Conservation (phyloP, 2,888 invertebrate genomes). For the Ornithoptera priamus region DNA sequence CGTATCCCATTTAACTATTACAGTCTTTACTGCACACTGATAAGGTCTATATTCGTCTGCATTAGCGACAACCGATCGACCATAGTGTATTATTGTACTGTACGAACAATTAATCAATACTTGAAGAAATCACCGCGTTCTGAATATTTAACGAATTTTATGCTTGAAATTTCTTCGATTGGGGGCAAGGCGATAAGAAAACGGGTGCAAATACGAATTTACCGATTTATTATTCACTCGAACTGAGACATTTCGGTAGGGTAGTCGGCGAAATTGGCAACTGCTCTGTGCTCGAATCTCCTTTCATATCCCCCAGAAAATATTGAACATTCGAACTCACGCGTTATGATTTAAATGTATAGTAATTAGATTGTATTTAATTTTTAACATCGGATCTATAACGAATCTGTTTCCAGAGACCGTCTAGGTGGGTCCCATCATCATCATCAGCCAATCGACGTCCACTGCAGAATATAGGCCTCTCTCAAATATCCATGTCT, state of each 20-base stretch:
- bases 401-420: no score
- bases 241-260: neutral
- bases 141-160: conserved; percentile 25
- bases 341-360: no score
- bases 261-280: conserved; percentile 4
- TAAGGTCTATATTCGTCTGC: conserved; percentile 8
- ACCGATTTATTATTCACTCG: conserved; percentile 4
- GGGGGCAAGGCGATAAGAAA: neutral
- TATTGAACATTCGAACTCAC: no score
- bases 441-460: no score
- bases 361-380: no score
- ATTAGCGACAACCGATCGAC: neutral
- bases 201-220: neutral
- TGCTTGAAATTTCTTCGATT: conserved; percentile 19
- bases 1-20: conserved; percentile 5
- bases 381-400: no score
- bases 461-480: no score
- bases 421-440: no score
- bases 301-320: no score
- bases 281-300: no score
- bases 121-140: conserved; percentile 23
- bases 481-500: no score
- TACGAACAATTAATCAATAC: conserved; percentile 24
- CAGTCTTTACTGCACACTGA: neutral
- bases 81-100: conserved; percentile 7